Evolutionary conservation across 2,888 invertebrate genomes (phyloP).

Genomic region (Lampropteryx suffumata): DNA sequence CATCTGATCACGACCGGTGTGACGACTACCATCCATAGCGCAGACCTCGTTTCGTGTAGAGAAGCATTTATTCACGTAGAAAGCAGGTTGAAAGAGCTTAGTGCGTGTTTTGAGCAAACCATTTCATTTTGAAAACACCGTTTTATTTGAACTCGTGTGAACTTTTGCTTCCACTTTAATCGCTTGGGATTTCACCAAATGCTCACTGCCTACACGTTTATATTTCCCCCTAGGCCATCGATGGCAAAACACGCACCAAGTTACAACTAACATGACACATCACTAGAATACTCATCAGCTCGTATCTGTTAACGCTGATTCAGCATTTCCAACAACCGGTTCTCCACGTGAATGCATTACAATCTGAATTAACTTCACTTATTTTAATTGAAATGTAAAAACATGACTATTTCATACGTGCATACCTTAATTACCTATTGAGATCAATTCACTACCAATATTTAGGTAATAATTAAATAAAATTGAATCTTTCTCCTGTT

Average conservation of each 20-base stretch:
- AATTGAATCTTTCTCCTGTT: constrained; percentile 1
- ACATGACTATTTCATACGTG: constrained; percentile 41
- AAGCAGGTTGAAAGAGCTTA: background rate
- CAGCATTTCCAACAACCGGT: background rate
- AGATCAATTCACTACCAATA: constrained; percentile 33
- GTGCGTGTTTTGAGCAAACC: no score
- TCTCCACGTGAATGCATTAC: background rate
- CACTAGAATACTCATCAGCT: no score
- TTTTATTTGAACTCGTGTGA: no score
- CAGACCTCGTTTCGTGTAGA: background rate
- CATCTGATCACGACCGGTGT: background rate
- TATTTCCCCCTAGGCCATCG: no score
- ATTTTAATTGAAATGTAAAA: constrained; percentile 56
- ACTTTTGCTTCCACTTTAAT: no score
- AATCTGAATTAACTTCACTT: constrained; percentile 34
- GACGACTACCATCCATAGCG: background rate
- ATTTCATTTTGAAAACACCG: no score
- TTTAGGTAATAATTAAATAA: background rate
- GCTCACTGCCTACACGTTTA: no score
- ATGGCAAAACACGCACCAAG: no score
- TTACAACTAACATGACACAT: no score
- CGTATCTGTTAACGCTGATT: background rate
- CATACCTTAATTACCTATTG: constrained; percentile 24
- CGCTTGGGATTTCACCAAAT: no score
- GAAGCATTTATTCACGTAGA: constrained; percentile 1